Percentiles rank a stretch among this genome's conserved stretches.
Evolutionary conservation across 1,140 invertebrate genomes (phyloP).

Genomic region (Drosophila mojavensis): DNA sequence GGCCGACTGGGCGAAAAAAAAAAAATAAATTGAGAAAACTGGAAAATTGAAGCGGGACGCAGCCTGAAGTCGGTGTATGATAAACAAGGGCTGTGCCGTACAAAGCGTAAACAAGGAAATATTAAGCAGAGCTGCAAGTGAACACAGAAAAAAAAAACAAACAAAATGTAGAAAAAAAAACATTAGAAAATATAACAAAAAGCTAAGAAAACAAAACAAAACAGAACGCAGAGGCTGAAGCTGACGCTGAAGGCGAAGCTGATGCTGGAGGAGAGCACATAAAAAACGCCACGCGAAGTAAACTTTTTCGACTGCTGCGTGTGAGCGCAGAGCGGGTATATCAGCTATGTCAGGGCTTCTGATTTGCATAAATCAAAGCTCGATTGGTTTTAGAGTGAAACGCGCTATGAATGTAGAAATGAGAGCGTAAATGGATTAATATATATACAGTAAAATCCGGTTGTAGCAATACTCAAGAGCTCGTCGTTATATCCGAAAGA

Average conservation of each 20-base stretch:
- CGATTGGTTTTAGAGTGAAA: no score
- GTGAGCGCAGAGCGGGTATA: background rate
- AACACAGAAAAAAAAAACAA: conserved; percentile 25
- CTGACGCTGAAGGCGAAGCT: background rate
- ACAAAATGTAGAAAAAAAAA: conserved; percentile 36
- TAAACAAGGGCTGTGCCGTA: conserved; percentile 58
- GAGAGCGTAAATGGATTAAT: no score
- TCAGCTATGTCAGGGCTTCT: background rate
- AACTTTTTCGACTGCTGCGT: conserved; percentile 10
- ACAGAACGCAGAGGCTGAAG: conserved; percentile 7
- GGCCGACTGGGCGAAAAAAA: background rate
- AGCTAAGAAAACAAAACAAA: conserved; percentile 40
- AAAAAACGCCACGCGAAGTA: conserved; percentile 33
- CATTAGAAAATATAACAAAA: conserved; percentile 15
- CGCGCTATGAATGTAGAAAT: no score
- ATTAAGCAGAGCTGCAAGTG: conserved; percentile 65
- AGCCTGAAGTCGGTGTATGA: conserved; percentile 40
- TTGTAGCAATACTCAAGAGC: no score
- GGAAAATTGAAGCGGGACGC: background rate
- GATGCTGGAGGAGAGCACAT: conserved; percentile 5
- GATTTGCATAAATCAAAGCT: no score
- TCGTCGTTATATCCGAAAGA: no score
- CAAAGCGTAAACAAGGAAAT: conserved; percentile 80
- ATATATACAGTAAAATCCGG: no score
- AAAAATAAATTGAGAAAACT: background rate